Percentiles rank a stretch among this genome's conserved stretches.
These are phyloP conservation scores for Stegodyphus mimosarum DNA, from an alignment of 1,140 invertebrate genomes.

Conservation along the genomic window DNA sequence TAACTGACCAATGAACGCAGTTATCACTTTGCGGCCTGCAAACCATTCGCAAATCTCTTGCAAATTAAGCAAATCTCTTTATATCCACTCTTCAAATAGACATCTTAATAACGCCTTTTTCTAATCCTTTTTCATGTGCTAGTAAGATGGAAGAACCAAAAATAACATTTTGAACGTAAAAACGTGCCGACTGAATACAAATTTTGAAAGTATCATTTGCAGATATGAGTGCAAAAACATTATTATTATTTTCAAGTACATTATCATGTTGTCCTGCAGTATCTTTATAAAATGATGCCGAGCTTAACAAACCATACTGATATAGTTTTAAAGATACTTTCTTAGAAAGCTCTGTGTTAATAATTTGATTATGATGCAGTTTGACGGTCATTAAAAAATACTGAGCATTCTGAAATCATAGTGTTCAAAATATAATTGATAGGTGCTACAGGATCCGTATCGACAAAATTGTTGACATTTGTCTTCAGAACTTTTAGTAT, in stretches of 20 bases:
- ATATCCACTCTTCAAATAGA: no score
- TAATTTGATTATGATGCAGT: conserved; percentile 6
- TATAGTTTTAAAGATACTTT: not conserved
- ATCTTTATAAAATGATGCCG: not conserved
- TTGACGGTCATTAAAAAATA: conserved; percentile 24
- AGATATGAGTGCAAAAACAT: no score
- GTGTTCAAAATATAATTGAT: conserved; percentile 36
- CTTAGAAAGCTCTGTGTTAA: not conserved
- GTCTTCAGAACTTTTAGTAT: conserved; percentile 28
- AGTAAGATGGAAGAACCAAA: no score
- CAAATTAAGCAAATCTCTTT: no score
- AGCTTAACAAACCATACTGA: not conserved
- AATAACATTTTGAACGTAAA: no score
- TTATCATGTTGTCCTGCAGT: not conserved
- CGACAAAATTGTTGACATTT: not conserved
- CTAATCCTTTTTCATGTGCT: no score
- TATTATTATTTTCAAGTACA: not conserved
- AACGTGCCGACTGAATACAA: no score
- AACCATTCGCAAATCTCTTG: no score
- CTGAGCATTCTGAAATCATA: conserved; percentile 12
- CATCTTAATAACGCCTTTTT: no score
- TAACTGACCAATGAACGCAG: no score
- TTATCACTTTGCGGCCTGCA: no score
- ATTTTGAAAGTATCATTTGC: no score
- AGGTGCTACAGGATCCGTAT: not conserved